phyloP scores from a whole-genome alignment of 1,140 invertebrate genomes.

The Rhopalosiphum padi region DNA sequence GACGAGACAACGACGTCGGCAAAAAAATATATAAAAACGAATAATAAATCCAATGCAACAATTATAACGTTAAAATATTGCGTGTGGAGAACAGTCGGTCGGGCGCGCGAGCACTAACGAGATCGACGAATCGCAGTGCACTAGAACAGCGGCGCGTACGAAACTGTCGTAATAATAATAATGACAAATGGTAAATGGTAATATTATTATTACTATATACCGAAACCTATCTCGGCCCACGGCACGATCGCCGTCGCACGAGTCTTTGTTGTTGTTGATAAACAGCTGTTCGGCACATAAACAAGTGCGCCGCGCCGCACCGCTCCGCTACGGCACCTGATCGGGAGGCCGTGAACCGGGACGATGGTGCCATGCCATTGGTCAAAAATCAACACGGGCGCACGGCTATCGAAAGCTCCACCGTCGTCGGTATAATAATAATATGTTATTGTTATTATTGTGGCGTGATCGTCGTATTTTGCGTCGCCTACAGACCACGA shows the following conservation, averaged over 20 bases:
- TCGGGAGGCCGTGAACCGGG: not conserved
- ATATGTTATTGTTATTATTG: not conserved
- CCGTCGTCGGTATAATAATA: not conserved
- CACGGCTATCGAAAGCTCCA: not conserved
- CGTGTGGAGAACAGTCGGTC: no score
- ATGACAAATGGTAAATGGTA: not conserved
- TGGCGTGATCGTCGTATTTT: not conserved
- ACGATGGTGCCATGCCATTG: not conserved
- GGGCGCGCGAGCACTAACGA: not conserved
- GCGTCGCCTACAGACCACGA: no score
- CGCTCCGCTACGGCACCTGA: no score
- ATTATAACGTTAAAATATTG: no score
- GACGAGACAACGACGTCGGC: not conserved
- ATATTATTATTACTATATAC: conserved; percentile 11
- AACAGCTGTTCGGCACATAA: conserved; percentile 50
- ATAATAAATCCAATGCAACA: not conserved
- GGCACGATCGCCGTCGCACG: conserved; percentile 15
- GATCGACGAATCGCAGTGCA: no score
- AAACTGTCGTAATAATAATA: not conserved
- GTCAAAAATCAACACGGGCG: not conserved
- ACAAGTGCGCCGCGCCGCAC: conserved; percentile 48
- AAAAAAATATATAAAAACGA: not conserved
- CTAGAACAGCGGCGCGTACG: not conserved
- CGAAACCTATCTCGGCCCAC: not conserved
- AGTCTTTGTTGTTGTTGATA: conserved; percentile 50